Conservation (phyloP, 2,113 vertebrate genomes). For the Bubo blakistoni region DNA sequence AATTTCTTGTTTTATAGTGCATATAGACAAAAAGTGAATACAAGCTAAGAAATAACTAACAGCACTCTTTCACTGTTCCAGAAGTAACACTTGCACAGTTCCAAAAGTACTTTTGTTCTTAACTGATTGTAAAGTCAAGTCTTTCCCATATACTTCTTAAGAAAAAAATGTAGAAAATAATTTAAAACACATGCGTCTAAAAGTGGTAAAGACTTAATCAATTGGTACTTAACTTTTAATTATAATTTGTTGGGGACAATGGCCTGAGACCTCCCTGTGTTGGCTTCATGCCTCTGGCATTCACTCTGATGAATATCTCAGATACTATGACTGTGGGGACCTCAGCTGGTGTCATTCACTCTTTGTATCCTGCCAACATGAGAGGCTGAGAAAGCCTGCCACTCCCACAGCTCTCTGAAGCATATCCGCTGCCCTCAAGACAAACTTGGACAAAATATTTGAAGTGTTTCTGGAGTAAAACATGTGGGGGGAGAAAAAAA, state of each 20-base stretch:
- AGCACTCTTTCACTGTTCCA: neutral
- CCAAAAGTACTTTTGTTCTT: neutral
- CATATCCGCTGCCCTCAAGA: neutral
- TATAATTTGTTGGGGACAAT: slow-evolving; percentile 30
- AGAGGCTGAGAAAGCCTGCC: neutral
- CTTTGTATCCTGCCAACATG: neutral
- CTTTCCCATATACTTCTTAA: neutral
- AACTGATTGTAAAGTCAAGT: neutral
- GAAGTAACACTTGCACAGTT: neutral
- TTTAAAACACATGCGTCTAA: neutral
- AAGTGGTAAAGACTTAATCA: neutral
- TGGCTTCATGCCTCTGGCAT: slow-evolving; percentile 11
- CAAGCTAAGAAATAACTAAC: neutral
- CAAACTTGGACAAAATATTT: neutral
- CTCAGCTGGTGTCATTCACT: neutral
- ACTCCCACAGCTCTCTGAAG: neutral
- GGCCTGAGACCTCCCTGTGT: neutral
- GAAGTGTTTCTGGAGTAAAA: neutral
- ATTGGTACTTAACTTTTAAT: neutral
- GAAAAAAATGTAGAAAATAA: neutral
- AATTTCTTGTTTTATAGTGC: neutral
- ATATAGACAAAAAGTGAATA: neutral
- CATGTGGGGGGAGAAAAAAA: neutral
- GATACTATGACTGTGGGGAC: neutral
- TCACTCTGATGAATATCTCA: neutral